phyloP scores from a whole-genome alignment of 2,113 vertebrate genomes.

The human (Homo sapiens) region DNA sequence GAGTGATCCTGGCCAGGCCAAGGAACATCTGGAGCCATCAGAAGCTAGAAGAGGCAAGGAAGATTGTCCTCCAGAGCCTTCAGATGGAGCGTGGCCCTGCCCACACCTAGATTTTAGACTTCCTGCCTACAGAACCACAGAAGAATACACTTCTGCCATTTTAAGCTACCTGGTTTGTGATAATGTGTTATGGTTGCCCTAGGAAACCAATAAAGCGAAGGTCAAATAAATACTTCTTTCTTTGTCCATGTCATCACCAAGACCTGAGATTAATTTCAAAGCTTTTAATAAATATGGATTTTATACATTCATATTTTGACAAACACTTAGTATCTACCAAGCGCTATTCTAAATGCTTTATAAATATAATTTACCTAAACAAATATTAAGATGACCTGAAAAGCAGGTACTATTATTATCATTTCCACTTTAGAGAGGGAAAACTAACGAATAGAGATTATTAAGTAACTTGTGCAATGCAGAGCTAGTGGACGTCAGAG shows the following conservation, averaged over 20 bases:
- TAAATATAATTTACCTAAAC: constrained; percentile 3
- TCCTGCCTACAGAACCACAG: not conserved
- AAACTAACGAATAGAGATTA: not conserved
- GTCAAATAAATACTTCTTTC: not conserved
- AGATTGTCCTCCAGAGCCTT: not conserved
- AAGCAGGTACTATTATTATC: not conserved
- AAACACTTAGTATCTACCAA: not conserved
- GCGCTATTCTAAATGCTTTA: not conserved
- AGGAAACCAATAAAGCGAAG: not conserved
- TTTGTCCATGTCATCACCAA: not conserved
- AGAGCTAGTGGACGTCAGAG: not conserved
- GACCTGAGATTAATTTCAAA: not conserved
- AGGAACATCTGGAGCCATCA: not conserved
- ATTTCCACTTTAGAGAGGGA: not conserved
- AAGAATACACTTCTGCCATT: not conserved
- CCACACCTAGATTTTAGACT: not conserved
- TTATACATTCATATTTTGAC: not conserved
- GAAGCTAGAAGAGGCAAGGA: not conserved
- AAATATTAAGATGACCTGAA: not conserved
- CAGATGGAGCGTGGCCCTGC: not conserved
- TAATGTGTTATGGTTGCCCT: not conserved
- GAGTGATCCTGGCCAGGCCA: not conserved
- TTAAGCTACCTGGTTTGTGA: not conserved
- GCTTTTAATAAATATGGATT: not conserved
- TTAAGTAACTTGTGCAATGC: not conserved